These are phyloP conservation scores for Helostoma temminkii DNA, from an alignment of 2,797 vertebrate species.

Conservation along the genomic window DNA sequence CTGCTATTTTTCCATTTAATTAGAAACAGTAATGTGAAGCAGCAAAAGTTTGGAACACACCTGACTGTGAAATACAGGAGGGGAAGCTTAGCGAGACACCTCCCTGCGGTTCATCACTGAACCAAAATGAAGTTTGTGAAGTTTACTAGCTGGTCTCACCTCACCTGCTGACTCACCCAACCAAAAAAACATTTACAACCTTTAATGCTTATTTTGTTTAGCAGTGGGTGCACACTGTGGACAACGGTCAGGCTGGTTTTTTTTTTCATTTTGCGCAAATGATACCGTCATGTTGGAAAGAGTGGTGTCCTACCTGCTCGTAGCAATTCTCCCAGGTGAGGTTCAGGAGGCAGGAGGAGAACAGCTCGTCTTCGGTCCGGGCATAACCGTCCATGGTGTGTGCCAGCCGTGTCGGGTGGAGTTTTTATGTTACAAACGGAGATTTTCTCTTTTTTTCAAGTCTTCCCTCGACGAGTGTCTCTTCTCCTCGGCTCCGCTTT, in stretches of 20 bases:
- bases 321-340: constrained; percentile 94
- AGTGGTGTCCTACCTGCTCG: constrained; percentile 89
- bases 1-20: constrained; percentile 48
- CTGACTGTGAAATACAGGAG: not conserved
- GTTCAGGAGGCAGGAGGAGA: constrained; percentile 91
- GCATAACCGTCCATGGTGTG: constrained; percentile 91
- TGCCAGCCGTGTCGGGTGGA: constrained; percentile 52
- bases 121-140: constrained; percentile 35
- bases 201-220: not conserved
- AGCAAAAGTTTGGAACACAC: constrained; percentile 7
- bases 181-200: not conserved
- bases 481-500: not conserved
- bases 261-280: not conserved
- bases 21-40: constrained; percentile 10
- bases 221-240: too few relatives aligned
- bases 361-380: constrained; percentile 91
- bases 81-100: too few relatives aligned
- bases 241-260: not conserved
- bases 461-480: constrained; percentile 57
- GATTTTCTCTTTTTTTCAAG: constrained; percentile 4
- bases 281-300: not conserved
- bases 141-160: constrained; percentile 33
- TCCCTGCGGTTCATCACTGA: not conserved
- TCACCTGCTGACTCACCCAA: too few relatives aligned
- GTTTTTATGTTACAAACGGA: constrained; percentile 21